Evolutionary conservation across 2,888 invertebrate genomes (phyloP), one percentile per base, ranked within the genome.

Genomic region (Mesoligia furuncula): DNA sequence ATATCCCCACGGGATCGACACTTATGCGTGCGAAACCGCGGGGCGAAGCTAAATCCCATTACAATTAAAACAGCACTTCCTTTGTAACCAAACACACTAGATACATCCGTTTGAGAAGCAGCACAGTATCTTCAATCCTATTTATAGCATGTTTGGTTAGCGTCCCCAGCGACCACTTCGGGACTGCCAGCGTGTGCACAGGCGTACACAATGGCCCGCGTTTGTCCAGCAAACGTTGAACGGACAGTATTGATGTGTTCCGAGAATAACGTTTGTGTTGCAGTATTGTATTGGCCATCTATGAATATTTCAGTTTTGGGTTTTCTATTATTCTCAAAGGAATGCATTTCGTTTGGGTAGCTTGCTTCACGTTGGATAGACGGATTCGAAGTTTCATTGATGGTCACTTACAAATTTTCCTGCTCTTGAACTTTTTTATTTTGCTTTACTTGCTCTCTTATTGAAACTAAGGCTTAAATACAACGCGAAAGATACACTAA

Each of bases 211-310:
- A 75, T 65, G 70, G 51, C 11, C 45, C 36, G 13, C 78, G 84
- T 83, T 86, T 75, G 79, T 20, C 59, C 48, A 64, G 74, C 73
- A 83, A 83, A 84, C 73, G 70, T 79, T 67, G 36, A n/a, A 39
- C 66, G 45, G 54, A 45, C 67, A 69, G 45, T 66, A 83, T 82
- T 77, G 71, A 77, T 83, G 74, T 77, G n/a, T 71, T 73, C 61
- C 15, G 36, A 13, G 64, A 68, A 82, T 72, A 74, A 59, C 31
- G 73, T 78, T 74, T 83, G 68, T 66, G 45, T 57, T 51, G n/a
- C 69, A 65, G 54, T 42, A 42, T 67, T 82, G 76, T 76, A 67
- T 74, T 73, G 67, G 27, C 15, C 24, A 13, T 27, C 71, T 66
- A 51, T 66, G 27, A 45, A 81, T 83, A 62, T 77, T 64, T 77